Evolutionary conservation across 2,888 invertebrate species (phyloP).

Genomic region (Himalopsyche tibetana): DNA sequence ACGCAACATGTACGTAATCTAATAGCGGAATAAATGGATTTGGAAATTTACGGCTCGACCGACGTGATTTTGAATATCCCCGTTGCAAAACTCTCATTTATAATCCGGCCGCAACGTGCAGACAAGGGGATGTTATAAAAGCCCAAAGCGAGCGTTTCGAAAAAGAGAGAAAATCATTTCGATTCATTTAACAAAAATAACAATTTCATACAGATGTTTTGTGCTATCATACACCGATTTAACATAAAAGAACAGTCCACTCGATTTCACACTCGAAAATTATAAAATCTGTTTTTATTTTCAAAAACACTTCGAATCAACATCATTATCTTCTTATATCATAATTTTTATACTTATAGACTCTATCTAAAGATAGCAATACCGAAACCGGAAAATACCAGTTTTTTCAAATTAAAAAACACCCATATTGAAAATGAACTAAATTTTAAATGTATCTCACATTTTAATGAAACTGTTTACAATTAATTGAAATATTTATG

Average conservation of each 20-base stretch:
- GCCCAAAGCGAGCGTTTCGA: not conserved
- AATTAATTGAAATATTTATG: too few species aligned
- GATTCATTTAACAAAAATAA: slow-evolving; percentile 32
- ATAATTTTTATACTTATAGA: too few species aligned
- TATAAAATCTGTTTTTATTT: too few species aligned
- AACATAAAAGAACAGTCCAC: not conserved
- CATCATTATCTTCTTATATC: too few species aligned
- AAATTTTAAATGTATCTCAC: too few species aligned
- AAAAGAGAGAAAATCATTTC: not conserved
- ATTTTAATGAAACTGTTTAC: too few species aligned
- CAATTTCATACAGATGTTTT: slow-evolving; percentile 24
- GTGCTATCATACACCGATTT: not conserved
- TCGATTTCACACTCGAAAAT: too few species aligned
- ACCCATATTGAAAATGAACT: too few species aligned
- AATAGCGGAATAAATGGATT: slow-evolving; percentile 29
- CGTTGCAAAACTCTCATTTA: slow-evolving; percentile 13
- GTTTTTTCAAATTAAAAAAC: too few species aligned
- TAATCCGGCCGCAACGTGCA: slow-evolving; percentile 1
- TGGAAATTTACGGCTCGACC: slow-evolving; percentile 6
- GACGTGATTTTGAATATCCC: slow-evolving; percentile 25
- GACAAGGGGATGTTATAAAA: slow-evolving; percentile 22
- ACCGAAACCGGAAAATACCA: too few species aligned
- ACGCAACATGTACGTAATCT: slow-evolving; percentile 16
- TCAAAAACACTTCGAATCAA: too few species aligned
- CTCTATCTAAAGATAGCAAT: too few species aligned